A percentile compares a stretch with the other conserved stretches of the same genome.
phyloP scores from a whole-genome alignment of 2,113 vertebrate species.

The Melanocharis versteri region DNA sequence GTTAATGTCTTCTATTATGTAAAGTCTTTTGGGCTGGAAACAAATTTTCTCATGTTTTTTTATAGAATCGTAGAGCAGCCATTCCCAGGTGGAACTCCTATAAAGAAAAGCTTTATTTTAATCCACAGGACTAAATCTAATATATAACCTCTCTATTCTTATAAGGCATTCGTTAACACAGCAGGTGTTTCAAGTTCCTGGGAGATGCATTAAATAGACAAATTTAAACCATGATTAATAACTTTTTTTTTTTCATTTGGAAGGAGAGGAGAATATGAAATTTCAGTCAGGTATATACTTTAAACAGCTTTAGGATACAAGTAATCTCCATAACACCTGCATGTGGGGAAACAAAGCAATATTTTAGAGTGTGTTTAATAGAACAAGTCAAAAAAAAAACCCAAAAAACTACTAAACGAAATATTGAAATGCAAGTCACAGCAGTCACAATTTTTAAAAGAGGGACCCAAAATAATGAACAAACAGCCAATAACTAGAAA shows the following conservation, averaged over 20 bases:
- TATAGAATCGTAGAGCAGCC: not conserved
- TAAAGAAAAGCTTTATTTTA: conserved; percentile 53
- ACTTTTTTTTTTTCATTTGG: not conserved
- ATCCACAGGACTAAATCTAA: not conserved
- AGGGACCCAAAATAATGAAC: conserved; percentile 8
- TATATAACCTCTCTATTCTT: conserved; percentile 18
- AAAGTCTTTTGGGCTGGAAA: not conserved
- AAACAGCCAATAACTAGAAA: conserved; percentile 53
- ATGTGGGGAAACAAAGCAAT: conserved; percentile 7
- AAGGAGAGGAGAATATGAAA: conserved; percentile 44
- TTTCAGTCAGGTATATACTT: not conserved
- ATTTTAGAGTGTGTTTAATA: conserved; percentile 37
- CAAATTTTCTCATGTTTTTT: conserved; percentile 12
- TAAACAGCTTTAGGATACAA: conserved; percentile 41
- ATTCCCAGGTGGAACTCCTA: conserved; percentile 16
- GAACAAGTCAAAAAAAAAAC: not conserved
- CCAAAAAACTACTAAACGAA: not conserved
- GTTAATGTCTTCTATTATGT: conserved; percentile 19
- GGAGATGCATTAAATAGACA: conserved; percentile 51
- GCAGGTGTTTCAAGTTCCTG: conserved; percentile 60
- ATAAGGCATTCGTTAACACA: conserved; percentile 28
- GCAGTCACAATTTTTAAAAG: conserved; percentile 34
- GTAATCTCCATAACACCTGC: not conserved
- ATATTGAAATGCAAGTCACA: conserved; percentile 20
- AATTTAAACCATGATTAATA: conserved; percentile 41